Conservation (phyloP, 2,888 invertebrate genomes). For the Fragum whitleyi region DNA sequence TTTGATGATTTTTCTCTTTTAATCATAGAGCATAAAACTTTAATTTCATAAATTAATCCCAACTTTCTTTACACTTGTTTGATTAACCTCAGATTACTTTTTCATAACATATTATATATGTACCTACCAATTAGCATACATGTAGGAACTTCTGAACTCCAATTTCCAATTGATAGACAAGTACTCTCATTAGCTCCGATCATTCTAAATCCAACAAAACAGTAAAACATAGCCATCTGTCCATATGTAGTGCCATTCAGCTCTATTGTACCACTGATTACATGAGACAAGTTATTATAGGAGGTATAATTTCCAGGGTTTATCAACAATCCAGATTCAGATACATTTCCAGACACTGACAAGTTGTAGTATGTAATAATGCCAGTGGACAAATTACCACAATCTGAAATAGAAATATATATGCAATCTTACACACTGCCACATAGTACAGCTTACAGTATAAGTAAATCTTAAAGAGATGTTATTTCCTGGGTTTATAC, state of each 20-base stretch:
- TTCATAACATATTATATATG: too few species aligned
- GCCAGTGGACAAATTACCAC: neutral
- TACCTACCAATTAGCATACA: conserved; percentile 30
- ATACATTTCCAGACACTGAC: neutral
- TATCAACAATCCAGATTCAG: neutral
- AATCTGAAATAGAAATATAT: neutral
- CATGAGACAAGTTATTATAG: neutral
- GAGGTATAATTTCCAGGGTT: neutral
- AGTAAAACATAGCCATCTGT: neutral
- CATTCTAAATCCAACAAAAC: neutral
- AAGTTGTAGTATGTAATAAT: neutral
- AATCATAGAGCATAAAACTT: too few species aligned
- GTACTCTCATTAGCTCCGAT: neutral
- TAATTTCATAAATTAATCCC: too few species aligned
- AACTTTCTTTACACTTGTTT: too few species aligned
- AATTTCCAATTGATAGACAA: conserved; percentile 4
- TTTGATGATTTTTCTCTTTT: too few species aligned
- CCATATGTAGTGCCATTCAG: neutral
- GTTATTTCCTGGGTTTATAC: too few species aligned
- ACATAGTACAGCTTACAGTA: too few species aligned
- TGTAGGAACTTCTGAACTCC: neutral
- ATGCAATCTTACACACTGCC: too few species aligned
- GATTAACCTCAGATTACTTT: too few species aligned
- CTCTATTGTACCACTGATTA: neutral
- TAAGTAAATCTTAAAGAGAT: too few species aligned